Evolutionary conservation across 2,797 vertebrate species (phyloP), one percentile per base, ranked within the genome.

Genomic region (Scolopax bukidnonensis): DNA sequence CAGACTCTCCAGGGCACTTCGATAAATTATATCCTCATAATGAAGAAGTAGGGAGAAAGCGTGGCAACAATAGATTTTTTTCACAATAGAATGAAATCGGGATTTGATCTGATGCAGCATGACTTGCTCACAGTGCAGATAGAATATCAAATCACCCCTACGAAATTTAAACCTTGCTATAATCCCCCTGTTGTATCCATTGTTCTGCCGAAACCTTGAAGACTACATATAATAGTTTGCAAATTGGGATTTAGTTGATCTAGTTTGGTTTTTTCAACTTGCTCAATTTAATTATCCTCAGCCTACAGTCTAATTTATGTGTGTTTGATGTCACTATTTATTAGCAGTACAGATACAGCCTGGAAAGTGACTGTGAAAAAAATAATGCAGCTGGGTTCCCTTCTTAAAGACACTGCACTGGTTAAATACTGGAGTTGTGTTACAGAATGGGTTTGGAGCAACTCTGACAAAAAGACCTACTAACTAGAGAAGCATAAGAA

Each of bases 61-160:
- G 76, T 65, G 47, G 84, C 12, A 95, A 94, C 92, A 94, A 90
- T 89, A 83, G 87, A 64, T 68, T 84, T 85, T 93, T 47, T 32
- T 8, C 71, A 48, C 85, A 85, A 36, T 61, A 76, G 94, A 93
- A 96, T 89, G 89, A 97, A 96, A 95, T 96, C 30, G 2, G 90
- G 89, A 79, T 97, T 96, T 96, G 97, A 97, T 98, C 93, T 97
- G 95, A 97, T 95, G 96, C 96, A 96, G 95, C 92, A 57, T 53
- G 96, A 96, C 97, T 96, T 93, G 91, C 94, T 97, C 71, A 79
- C 64, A 83, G 94, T 2, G 2, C 75, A 95, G 95, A 92, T 67
- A 96, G 97, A 97, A 89, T 97, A 97, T 95, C 94, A 95, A 96
- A 96, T 96, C 92, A 88, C 93, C 94, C 76, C 36, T 75, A 63